These are phyloP conservation scores for Oscheius sp. DNA, from an alignment of 2,888 invertebrate species.

Conservation along the genomic window DNA sequence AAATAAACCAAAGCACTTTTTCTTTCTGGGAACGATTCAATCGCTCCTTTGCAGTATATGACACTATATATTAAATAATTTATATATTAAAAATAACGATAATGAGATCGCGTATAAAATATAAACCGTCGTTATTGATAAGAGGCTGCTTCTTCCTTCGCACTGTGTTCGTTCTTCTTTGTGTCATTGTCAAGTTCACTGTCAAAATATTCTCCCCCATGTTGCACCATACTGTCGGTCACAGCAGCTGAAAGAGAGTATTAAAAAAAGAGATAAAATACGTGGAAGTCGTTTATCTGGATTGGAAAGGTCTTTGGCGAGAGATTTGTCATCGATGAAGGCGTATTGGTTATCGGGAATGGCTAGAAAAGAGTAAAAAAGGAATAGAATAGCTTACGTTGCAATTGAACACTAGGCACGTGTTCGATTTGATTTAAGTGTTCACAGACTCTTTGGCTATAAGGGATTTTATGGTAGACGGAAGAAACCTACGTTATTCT, in stretches of 20 bases:
- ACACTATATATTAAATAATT: neutral
- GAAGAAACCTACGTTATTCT: conserved; percentile 46
- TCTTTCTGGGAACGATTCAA: neutral
- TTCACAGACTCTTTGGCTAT: conserved; percentile 50
- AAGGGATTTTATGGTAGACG: neutral
- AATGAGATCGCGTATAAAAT: neutral
- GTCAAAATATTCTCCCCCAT: conserved; percentile 54
- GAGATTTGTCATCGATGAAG: conserved; percentile 42
- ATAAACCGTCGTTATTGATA: no score
- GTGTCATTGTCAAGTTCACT: conserved; percentile 53
- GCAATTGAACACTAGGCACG: conserved; percentile 67
- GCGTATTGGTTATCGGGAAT: conserved; percentile 51
- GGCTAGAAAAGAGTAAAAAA: conserved; percentile 40
- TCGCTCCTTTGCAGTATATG: neutral
- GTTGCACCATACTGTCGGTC: conserved; percentile 47
- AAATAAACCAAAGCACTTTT: neutral
- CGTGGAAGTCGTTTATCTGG: conserved; percentile 60
- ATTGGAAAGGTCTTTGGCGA: conserved; percentile 53
- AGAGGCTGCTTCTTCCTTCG: conserved; percentile 43
- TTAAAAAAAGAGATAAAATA: conserved; percentile 27
- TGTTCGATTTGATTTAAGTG: conserved; percentile 56
- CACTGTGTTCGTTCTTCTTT: conserved; percentile 46
- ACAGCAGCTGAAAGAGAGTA: conserved; percentile 37
- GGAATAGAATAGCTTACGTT: conserved; percentile 26
- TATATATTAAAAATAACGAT: neutral